Base-by-base conservation (phyloP, 1,140 invertebrate species). In the Drosophila fuyamai region DNA sequence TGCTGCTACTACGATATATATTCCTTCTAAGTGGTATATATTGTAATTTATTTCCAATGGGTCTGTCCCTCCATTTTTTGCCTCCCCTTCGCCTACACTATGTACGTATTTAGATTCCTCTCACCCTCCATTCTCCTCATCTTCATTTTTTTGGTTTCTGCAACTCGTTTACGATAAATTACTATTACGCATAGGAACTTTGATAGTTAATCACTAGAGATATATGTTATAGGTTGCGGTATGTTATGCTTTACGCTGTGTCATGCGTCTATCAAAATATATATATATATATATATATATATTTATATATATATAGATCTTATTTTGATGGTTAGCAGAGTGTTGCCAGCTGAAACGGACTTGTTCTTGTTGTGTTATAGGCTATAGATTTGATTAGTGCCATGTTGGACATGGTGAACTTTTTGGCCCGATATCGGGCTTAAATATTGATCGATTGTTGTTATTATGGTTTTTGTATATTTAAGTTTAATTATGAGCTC, bases 181-280 rank as follows among this genome's bases (percentile, higher is more conserved):
- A 84, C 85, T 77, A 79, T 86, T 86, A 86, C 83, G 83, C 83
- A 79, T 91, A 91, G 89, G 89, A 91, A 91, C 89, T 91, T 91
- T 85, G 81, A 91, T 89, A 90, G 88, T 76, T 90, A 90, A 90
- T 90, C 86, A 90, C 86, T 90, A 91, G 77, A 91, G 80, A 89
- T 78, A 88, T 80, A 68, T 88, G 81, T 77, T 72, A 57, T 77
- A 66, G 62, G 51, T 78, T 60, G 54, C 75, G 51, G 57, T 70
- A 66, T 53, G 46, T 78, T 60, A 61, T 79, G 54, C 46, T 73
- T 75, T 66, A 67, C 79, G 76, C 60, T 65, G 56, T 70, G 41
- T 67, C 38, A 47, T 60, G 18, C 38, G 47, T 43, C 55, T 78
- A 73, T 86, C 65, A 72, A 67, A 81, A 68, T 70, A 76, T 79